A percentile compares a stretch with the other conserved stretches of the same genome.
These are phyloP conservation scores for Cercopithecus mona DNA, from an alignment of 2,113 vertebrate genomes.

Conservation along the genomic window DNA sequence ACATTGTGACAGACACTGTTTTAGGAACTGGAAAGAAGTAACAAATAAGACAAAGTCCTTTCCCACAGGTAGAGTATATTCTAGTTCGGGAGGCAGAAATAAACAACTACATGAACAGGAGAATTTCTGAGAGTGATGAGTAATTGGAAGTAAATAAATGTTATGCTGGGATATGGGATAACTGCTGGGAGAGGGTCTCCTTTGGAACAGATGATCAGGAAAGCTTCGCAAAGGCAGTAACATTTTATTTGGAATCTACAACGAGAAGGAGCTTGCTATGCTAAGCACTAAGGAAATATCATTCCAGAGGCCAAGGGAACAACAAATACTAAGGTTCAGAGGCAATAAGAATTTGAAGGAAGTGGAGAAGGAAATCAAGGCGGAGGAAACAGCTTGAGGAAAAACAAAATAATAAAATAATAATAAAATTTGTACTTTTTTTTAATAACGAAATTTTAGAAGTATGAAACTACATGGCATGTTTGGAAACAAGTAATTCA, in stretches of 20 bases:
- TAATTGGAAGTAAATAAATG: neutral
- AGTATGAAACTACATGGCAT: neutral
- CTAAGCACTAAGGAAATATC: neutral
- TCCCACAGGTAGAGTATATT: neutral
- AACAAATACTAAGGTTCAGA: neutral
- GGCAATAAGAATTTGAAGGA: neutral
- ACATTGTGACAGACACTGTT: neutral
- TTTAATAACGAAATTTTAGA: neutral
- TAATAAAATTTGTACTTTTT: neutral
- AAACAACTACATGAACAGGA: neutral
- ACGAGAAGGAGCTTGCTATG: neutral
- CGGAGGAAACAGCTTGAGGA: neutral
- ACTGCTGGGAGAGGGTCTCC: neutral
- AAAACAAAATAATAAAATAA: neutral
- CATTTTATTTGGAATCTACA: neutral
- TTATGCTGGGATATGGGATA: neutral
- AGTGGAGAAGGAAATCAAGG: neutral
- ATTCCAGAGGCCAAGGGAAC: neutral
- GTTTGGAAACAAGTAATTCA: slow-evolving; percentile 3
- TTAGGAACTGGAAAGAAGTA: neutral
- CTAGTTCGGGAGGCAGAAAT: neutral
- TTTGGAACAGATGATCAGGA: neutral
- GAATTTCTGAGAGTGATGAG: neutral
- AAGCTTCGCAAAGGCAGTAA: neutral
- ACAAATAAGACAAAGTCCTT: neutral